phyloP scores from a whole-genome alignment of 2,797 vertebrate genomes.

The Gobio occitaniae region DNA sequence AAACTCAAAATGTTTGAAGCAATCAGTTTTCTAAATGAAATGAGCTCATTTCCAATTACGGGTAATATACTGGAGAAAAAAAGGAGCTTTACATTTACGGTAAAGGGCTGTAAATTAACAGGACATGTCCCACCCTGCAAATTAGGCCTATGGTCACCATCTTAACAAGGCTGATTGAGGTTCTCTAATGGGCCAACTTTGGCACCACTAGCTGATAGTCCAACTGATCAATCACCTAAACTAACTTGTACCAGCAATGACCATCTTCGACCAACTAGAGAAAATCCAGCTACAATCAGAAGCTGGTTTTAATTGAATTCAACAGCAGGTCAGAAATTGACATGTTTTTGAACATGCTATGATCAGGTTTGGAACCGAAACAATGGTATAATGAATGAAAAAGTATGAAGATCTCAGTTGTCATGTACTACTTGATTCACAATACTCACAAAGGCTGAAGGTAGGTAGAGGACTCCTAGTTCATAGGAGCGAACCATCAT shows the following conservation, averaged over 20 bases:
- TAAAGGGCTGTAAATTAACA: too few species aligned
- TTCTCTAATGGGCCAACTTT: background rate
- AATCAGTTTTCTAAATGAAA: too few species aligned
- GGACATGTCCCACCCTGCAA: background rate
- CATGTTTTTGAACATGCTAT: background rate
- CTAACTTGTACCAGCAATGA: background rate
- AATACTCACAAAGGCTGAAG: slow-evolving; percentile 91
- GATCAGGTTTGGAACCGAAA: background rate
- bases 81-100: too few species aligned
- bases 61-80: too few species aligned
- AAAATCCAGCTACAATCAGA: background rate
- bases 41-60: too few species aligned
- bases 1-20: too few species aligned
- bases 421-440: background rate
- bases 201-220: background rate
- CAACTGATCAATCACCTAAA: background rate
- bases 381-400: background rate
- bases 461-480: slow-evolving; percentile 93
- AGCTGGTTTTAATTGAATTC: background rate
- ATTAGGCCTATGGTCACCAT: background rate
- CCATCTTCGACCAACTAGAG: background rate
- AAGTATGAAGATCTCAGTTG: background rate
- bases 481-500: slow-evolving; percentile 98
- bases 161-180: background rate
- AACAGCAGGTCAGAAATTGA: background rate